Evolutionary conservation across 1,140 invertebrate genomes (phyloP).

Genomic region (Calephelis nemesis): DNA sequence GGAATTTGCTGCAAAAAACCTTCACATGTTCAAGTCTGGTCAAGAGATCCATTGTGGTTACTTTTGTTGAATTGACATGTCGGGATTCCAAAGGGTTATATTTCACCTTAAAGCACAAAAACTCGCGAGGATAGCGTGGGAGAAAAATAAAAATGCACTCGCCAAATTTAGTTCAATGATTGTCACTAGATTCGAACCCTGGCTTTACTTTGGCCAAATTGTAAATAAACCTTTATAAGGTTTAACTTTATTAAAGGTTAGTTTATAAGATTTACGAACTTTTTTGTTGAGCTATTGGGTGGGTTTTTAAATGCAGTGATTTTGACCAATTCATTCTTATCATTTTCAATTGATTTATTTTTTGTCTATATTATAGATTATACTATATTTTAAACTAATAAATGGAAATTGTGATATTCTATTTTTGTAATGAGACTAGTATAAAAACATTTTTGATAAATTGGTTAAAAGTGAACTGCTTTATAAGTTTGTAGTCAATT

Average conservation of each 20-base stretch:
- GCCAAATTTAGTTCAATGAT: constrained; percentile 28
- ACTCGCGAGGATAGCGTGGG: constrained; percentile 60
- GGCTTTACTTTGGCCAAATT: neutral
- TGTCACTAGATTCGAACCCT: neutral
- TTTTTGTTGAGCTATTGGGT: too few relatives aligned
- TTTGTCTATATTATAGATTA: too few relatives aligned
- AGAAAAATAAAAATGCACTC: constrained; percentile 36
- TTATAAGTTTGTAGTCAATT: too few relatives aligned
- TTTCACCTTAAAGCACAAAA: constrained; percentile 56
- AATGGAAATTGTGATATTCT: neutral
- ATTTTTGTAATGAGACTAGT: neutral
- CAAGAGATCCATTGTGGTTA: constrained; percentile 64
- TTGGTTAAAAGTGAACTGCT: too few relatives aligned
- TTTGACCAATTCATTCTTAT: too few relatives aligned
- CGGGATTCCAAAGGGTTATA: constrained; percentile 59
- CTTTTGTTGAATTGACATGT: constrained; percentile 54
- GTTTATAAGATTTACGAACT: too few relatives aligned
- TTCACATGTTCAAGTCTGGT: constrained; percentile 62
- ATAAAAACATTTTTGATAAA: too few relatives aligned
- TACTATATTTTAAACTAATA: too few relatives aligned
- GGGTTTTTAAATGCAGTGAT: too few relatives aligned
- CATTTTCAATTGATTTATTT: too few relatives aligned
- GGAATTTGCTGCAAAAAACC: constrained; percentile 18
- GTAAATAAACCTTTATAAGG: too few relatives aligned
- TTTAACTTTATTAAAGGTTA: too few relatives aligned